Base-by-base conservation (phyloP, 1,140 invertebrate genomes). In the Calosoma granatense region DNA sequence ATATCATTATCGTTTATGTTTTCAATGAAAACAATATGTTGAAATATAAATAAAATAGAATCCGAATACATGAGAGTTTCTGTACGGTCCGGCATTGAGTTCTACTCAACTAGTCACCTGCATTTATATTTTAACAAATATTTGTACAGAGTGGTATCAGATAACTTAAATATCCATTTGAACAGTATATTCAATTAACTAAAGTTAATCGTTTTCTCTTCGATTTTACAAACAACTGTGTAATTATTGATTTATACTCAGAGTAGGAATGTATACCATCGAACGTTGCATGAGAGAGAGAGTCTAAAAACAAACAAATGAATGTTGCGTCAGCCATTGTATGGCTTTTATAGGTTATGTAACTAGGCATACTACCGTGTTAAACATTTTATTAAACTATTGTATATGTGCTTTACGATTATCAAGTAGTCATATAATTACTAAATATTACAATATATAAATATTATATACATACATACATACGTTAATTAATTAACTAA, bases 311-410 rank as follows among this genome's bases (percentile, higher is more conserved):
- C 26, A n/a, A 36, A 36, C 6, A 47, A 12, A 17, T 47, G 41
- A 47, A 47, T 47, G 41, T 47, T 47, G 41, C 41, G 41, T 9
- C 41, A 47, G 41, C 41, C 41, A 47, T 47, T 47, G 9, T 11
- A 12, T 47, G 41, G 41, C 41, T 47, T 47, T 47, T 47, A 3
- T 47, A 47, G 41, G 15, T 12, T 47, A 47, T 47, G 15, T 11
- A 47, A 47, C 41, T 47, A 47, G 41, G 41, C 41, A 47, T 47
- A 47, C n/a, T n/a, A n/a, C 41, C 41, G 17, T 47, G 41, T 47
- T 47, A 47, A 47, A 47, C 17, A 47, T 12, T 47, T 47, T 47
- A 47, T 47, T 47, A 47, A 36, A 36, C 6, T 47, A 47, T 47
- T 47, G 41, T 47, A 47, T 47, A 47, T 47, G 41, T 47, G 41